Base-by-base conservation (phyloP, 2,888 invertebrate species). In the Phortica magna region DNA sequence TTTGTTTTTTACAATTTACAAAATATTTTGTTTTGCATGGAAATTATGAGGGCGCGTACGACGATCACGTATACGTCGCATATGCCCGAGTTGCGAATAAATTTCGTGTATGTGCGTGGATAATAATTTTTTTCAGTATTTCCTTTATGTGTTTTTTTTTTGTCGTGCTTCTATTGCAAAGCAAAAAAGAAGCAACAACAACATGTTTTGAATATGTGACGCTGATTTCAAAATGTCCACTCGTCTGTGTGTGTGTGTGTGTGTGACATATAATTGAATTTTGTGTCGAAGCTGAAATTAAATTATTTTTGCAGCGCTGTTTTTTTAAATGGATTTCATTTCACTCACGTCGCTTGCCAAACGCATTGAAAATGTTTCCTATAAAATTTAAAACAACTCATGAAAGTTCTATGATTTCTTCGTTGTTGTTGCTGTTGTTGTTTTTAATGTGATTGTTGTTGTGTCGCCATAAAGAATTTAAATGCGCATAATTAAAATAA, bases 251-350 rank as follows among this genome's bases (percentile, higher is more conserved):
- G 1, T 48, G 48, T 48, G 14, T 48, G 48, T 48, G 9, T 48
- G 14, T 48, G 48, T 48, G 82, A 78, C 82, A 81, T 83, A 86
- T 85, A 86, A 85, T 85, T 84, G 86, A 85, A 85, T 85, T 85
- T 82, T 79, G 79, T 59, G 10, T 6, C 31, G 39, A 67, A 64
- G 64, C 67, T n/a, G 14, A 42, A 85, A 85, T 85, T 85, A 85
- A 82, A 77, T 80, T 76, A 82, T 80, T 71, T 76, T 79, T 75
- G 57, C 74, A 70, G 42, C 76, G 73, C 78, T 42, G 75, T 68
- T 68, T 41, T 67, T 68, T 42, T 22, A 42, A 39, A n/a, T 43
- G 9, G 68, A 61, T 68, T 68, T 48, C 48, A 2, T 68, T 17
- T 68, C 17, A 17, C 43, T n/a, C 59, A 59, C 14, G n/a, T 17